A percentile compares a stretch with the other conserved stretches of the same genome.
Evolutionary conservation across 2,888 invertebrate genomes (phyloP).

Genomic region (Nebria brevicollis): DNA sequence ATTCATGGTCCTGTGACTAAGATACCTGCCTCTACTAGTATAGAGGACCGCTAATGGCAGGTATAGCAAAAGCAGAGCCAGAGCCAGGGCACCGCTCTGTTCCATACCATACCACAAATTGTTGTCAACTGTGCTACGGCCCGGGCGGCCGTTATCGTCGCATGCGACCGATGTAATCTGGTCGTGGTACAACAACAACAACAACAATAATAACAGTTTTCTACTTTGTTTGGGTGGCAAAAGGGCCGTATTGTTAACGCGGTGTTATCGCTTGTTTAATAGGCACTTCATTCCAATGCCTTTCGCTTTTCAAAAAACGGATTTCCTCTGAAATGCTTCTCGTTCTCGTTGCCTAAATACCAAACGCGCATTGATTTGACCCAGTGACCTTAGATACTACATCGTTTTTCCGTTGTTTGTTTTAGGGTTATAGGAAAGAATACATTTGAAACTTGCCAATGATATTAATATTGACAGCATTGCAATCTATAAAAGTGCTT

Average conservation of each 20-base stretch:
- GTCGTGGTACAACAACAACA: conserved; percentile 1
- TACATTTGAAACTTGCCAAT: too few species aligned
- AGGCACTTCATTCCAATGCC: not conserved
- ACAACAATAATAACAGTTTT: not conserved
- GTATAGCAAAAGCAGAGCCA: not conserved
- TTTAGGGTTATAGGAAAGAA: too few species aligned
- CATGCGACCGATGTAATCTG: conserved; percentile 22
- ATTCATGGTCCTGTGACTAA: conserved; percentile 4
- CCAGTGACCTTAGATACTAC: too few species aligned
- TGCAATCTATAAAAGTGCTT: too few species aligned
- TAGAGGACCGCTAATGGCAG: not conserved
- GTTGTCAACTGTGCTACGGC: not conserved
- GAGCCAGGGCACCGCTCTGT: too few species aligned
- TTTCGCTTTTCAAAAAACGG: not conserved
- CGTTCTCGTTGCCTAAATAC: too few species aligned
- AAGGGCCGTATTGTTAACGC: not conserved
- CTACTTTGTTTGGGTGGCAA: not conserved
- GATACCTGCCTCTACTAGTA: not conserved
- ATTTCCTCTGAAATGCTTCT: not conserved
- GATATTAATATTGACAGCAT: too few species aligned
- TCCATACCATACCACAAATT: conserved; percentile 21
- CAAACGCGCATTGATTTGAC: too few species aligned
- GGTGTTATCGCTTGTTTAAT: not conserved
- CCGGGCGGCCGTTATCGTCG: not conserved
- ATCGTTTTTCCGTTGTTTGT: too few species aligned